These are phyloP conservation scores for Elanus axillaris DNA, from an alignment of 2,113 vertebrate genomes.

Conservation along the genomic window DNA sequence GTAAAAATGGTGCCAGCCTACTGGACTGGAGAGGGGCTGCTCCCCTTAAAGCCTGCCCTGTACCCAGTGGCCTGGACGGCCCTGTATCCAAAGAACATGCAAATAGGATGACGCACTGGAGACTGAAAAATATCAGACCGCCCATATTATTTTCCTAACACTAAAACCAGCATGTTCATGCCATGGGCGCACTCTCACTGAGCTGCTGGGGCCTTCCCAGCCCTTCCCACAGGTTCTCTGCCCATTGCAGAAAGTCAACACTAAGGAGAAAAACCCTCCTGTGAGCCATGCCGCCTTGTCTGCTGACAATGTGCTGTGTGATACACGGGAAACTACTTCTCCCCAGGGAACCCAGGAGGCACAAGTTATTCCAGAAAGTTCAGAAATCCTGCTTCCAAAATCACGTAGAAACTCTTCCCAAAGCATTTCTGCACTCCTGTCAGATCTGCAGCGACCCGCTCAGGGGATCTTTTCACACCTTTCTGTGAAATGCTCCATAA, in stretches of 20 bases:
- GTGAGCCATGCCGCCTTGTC: not conserved
- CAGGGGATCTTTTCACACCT: not conserved
- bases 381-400: not conserved
- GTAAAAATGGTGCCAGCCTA: not conserved
- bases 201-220: not conserved
- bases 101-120: not conserved
- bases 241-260: not conserved
- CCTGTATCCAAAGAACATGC: not conserved
- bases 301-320: not conserved
- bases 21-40: not conserved
- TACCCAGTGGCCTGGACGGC: not conserved
- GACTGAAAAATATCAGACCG: not conserved
- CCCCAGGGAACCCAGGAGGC: not conserved
- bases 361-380: not conserved
- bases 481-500: not conserved
- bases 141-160: not conserved
- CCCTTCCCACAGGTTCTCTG: not conserved
- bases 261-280: not conserved
- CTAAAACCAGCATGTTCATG: not conserved
- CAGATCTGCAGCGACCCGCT: not conserved
- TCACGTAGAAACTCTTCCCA: not conserved
- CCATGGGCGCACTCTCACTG: not conserved
- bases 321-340: not conserved
- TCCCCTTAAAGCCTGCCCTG: not conserved
- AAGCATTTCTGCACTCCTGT: not conserved